These are phyloP conservation scores for Pseudopleuronectes americanus DNA, from an alignment of 2,797 vertebrate species.

Conservation along the genomic window DNA sequence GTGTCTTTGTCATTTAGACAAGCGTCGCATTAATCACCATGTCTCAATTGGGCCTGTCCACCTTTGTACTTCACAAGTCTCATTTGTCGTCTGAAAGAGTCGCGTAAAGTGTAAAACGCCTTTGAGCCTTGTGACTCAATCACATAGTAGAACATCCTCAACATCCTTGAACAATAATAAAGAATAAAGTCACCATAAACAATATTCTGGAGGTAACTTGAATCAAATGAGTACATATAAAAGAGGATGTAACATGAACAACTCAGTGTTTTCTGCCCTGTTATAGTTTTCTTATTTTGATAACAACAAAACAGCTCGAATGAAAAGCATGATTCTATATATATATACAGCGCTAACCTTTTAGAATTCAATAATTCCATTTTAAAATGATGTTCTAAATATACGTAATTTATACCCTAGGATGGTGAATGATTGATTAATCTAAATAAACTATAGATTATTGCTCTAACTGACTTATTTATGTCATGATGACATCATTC, in stretches of 20 bases:
- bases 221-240: background rate
- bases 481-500: too few relatives aligned
- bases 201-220: background rate
- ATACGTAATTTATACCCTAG: too few relatives aligned
- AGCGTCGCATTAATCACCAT: constrained; percentile 8
- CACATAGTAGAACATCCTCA: too few relatives aligned
- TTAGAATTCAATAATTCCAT: too few relatives aligned
- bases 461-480: too few relatives aligned
- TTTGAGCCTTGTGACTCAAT: background rate
- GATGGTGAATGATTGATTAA: too few relatives aligned
- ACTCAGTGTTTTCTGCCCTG: background rate
- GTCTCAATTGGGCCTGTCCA: background rate
- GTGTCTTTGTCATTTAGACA: constrained; percentile 21
- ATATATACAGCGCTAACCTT: too few relatives aligned
- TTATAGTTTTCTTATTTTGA: too few relatives aligned
- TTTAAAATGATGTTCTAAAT: too few relatives aligned
- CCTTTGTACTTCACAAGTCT: constrained; percentile 1
- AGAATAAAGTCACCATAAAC: background rate
- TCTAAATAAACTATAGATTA: too few relatives aligned
- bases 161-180: background rate
- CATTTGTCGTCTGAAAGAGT: background rate
- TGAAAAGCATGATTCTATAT: too few relatives aligned
- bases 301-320: background rate
- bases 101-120: background rate
- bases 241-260: too few relatives aligned